phyloP scores from a whole-genome alignment of 2,113 vertebrate species.

The Psophia crepitans region DNA sequence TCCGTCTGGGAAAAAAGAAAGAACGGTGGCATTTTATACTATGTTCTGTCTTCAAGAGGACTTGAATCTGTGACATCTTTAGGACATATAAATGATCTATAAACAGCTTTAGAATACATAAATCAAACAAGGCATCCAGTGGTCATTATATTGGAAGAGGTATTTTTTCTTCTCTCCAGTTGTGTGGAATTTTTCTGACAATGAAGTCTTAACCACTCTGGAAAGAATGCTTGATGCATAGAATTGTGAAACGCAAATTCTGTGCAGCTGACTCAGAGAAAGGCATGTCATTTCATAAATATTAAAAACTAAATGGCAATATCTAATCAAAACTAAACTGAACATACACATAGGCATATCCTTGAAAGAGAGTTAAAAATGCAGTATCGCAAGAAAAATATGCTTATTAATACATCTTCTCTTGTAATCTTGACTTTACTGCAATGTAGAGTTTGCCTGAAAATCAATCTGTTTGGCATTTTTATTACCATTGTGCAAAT shows the following conservation, averaged over 20 bases:
- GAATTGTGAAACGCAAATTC: constrained; percentile 16
- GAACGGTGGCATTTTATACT: not conserved
- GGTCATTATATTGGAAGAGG: not conserved
- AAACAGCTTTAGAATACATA: constrained; percentile 3
- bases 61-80: constrained; percentile 11
- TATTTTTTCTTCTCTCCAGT: not conserved
- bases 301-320: constrained; percentile 14
- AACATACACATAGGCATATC: not conserved
- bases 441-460: constrained; percentile 62
- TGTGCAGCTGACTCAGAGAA: not conserved
- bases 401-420: constrained; percentile 57
- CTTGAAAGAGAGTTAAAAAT: constrained; percentile 53
- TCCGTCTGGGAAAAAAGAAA: not conserved
- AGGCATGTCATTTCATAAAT: constrained; percentile 20
- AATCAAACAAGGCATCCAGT: not conserved
- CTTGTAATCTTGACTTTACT: constrained; percentile 69
- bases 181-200: not conserved
- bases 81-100: not conserved
- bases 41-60: not conserved
- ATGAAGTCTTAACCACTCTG: constrained; percentile 35
- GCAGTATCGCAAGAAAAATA: constrained; percentile 31
- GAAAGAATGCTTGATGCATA: not conserved
- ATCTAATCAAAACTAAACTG: constrained; percentile 36
- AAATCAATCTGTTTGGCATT: constrained; percentile 76
- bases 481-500: constrained; percentile 76